Evolutionary conservation across 1,140 invertebrate genomes (phyloP), one percentile per base, ranked within the genome.

Genomic region (Gonioctena quinquepunctata): DNA sequence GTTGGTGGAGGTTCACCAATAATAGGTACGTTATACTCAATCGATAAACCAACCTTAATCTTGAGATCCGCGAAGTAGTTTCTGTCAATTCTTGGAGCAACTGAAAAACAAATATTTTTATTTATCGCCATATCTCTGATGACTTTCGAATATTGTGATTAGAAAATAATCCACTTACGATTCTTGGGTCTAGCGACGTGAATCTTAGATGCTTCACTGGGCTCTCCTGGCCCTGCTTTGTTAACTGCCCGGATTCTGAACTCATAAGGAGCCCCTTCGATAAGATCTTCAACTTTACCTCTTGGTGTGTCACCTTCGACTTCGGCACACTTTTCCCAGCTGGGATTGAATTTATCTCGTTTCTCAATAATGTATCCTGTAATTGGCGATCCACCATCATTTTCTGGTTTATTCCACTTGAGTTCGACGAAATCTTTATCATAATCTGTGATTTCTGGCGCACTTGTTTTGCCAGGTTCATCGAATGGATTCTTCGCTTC

Each of bases 401-500:
- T 87, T 54, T 90, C 87, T 16, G 97, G 97, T 72, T 91, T 88
- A 57, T 88, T 88, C 97, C 97, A 99, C 84, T 94, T 90, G n/a
- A 99, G 87, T 77, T 97, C 93, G n/a, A 98, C 96, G 77, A 94
- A 96, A 83, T 97, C 92, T 70, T 87, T 90, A 79, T 98, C 96
- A 82, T 95, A 99, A 83, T 99, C 97, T 68, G 89, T 89, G 76
- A 99, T 92, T 71, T 91, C 90, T 2, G 96, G 96, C 4, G 90
- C 92, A 22, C 94, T 93, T n/a, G 95, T 94, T 79, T 94, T 92
- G 61, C 91, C 90, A 64, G 85, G 86, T 81, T 89, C 86, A 90
- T 94, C 96, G 84, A 94, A 99, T 54, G 97, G 97, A 93, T 99
- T 98, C 83, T 99, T 99, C 50, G 98, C 98, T 83, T 97, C 92